Evolutionary conservation across 1,140 invertebrate species (phyloP).

Genomic region (Ceratoteleas bidentatus): DNA sequence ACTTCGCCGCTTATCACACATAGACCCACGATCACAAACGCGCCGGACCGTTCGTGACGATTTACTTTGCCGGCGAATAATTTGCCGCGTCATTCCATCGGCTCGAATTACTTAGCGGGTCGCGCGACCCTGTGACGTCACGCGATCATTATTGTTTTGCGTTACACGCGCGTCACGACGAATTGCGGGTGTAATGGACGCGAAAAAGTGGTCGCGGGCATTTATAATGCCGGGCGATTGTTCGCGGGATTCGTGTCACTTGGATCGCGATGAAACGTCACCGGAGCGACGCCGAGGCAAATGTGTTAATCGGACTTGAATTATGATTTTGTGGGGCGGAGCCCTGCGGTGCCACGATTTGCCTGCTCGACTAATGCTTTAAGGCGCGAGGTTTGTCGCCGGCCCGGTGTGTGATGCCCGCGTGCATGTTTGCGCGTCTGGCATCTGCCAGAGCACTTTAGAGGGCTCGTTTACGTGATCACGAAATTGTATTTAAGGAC

Average conservation of each 20-base stretch:
- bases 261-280: constrained; percentile 20
- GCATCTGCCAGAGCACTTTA: too few species aligned
- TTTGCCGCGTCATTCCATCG: constrained; percentile 25
- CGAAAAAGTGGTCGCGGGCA: constrained; percentile 21
- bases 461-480: too few species aligned
- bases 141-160: constrained; percentile 34
- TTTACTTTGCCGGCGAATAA: constrained; percentile 45
- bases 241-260: constrained; percentile 24
- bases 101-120: constrained; percentile 30
- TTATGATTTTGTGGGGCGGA: not conserved
- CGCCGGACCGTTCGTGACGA: constrained; percentile 30
- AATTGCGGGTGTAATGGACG: constrained; percentile 28
- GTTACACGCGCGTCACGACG: constrained; percentile 16
- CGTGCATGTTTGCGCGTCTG: too few species aligned
- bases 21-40: too few species aligned
- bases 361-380: too few species aligned
- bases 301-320: constrained; percentile 9
- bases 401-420: too few species aligned
- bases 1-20: constrained; percentile 27
- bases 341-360: not conserved
- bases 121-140: constrained; percentile 9
- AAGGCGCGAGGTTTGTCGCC: too few species aligned
- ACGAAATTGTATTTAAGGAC: too few species aligned
- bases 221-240: constrained; percentile 26
- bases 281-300: not conserved